phyloP scores from a whole-genome alignment of 2,888 invertebrate genomes.

The Agrotis puta region DNA sequence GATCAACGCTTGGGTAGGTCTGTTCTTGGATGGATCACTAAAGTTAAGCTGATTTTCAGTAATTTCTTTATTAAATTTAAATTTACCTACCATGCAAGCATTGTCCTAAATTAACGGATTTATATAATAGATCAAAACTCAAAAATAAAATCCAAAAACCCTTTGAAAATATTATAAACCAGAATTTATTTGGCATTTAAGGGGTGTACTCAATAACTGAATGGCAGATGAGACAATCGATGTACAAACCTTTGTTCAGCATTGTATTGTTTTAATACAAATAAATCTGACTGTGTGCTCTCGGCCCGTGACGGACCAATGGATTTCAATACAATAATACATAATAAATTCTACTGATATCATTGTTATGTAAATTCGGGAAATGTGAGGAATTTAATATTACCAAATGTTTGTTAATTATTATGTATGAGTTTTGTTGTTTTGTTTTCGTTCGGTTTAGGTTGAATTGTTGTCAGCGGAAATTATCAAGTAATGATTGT shows the following conservation, averaged over 20 bases:
- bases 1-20: no score
- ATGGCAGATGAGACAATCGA: slow-evolving; percentile 53
- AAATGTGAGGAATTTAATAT: slow-evolving; percentile 58
- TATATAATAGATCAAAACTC: not conserved
- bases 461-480: not conserved
- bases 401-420: slow-evolving; percentile 55
- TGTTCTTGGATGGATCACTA: no score
- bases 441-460: slow-evolving; percentile 5
- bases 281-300: slow-evolving; percentile 57
- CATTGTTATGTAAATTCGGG: slow-evolving; percentile 64
- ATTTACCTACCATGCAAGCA: no score
- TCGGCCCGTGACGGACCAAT: slow-evolving; percentile 55
- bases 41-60: no score
- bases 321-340: slow-evolving; percentile 59
- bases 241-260: slow-evolving; percentile 56
- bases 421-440: slow-evolving; percentile 30
- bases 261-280: slow-evolving; percentile 66
- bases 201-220: slow-evolving; percentile 47
- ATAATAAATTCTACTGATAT: slow-evolving; percentile 61
- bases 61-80: no score
- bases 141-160: slow-evolving; percentile 13
- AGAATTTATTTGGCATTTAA: slow-evolving; percentile 43
- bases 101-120: not conserved
- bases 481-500: slow-evolving; percentile 9
- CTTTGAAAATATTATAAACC: slow-evolving; percentile 39